phyloP scores from a whole-genome alignment of 2,888 invertebrate genomes.

The Lithodes maja region DNA sequence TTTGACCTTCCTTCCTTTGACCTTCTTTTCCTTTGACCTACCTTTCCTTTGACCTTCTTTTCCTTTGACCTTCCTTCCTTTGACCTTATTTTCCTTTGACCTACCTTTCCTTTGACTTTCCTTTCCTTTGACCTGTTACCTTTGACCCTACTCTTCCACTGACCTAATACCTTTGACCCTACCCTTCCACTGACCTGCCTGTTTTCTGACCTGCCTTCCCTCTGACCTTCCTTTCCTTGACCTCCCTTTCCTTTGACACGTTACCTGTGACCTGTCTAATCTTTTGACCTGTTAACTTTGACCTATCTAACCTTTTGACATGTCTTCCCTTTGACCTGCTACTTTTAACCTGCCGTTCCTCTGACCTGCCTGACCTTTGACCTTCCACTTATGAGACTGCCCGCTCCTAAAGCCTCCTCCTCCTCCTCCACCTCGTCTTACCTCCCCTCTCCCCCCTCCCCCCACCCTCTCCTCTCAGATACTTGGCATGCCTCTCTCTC shows the following conservation, averaged over 20 bases:
- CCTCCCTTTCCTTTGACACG: not conserved
- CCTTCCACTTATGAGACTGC: not conserved
- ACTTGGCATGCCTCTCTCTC: not conserved
- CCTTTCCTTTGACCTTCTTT: not conserved
- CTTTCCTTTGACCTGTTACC: not conserved
- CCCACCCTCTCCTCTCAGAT: not conserved
- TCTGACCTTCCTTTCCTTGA: not conserved
- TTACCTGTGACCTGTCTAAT: not conserved
- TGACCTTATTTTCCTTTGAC: not conserved
- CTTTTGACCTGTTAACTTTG: not conserved
- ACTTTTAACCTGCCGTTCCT: not conserved
- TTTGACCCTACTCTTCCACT: not conserved
- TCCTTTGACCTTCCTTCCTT: not conserved
- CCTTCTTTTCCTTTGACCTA: not conserved
- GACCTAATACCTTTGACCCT: not conserved
- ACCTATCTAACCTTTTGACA: not conserved
- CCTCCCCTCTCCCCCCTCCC: not conserved
- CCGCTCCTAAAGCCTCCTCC: not conserved
- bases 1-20: not conserved
- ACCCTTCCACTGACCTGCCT: not conserved
- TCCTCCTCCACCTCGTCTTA: not conserved
- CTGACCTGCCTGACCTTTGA: not conserved
- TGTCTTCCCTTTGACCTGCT: not conserved
- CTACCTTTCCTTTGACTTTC: not conserved
- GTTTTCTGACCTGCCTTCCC: not conserved